phyloP scores from a whole-genome alignment of 1,140 invertebrate genomes.

The Penaeus indicus region DNA sequence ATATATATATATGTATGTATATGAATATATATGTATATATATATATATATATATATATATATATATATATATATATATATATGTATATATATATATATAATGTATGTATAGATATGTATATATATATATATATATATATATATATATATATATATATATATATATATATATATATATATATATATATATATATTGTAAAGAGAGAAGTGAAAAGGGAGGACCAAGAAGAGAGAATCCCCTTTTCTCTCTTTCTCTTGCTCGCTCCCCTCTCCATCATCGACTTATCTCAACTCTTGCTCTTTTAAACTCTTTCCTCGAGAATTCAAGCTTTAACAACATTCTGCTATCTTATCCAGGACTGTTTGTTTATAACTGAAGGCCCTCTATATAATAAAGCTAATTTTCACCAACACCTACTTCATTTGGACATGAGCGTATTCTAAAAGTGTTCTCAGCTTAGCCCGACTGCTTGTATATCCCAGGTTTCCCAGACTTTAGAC shows the following conservation, averaged over 20 bases:
- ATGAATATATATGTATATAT: neutral
- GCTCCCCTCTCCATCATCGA: neutral
- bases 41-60: slow-evolving; percentile 34
- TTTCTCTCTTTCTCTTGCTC: neutral
- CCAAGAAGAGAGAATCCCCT: neutral
- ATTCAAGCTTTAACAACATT: too few species aligned
- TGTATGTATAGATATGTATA: neutral
- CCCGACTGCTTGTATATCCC: too few species aligned
- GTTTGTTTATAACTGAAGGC: too few species aligned
- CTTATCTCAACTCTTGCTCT: too few species aligned
- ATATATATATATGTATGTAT: neutral
- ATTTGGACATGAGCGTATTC: too few species aligned
- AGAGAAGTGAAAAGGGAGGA: neutral
- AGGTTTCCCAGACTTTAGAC: too few species aligned
- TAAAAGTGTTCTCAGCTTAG: too few species aligned
- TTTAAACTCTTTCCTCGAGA: too few species aligned
- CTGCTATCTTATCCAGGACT: too few species aligned
- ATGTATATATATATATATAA: neutral
- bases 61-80: slow-evolving; percentile 30
- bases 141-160: slow-evolving; percentile 32
- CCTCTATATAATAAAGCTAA: too few species aligned
- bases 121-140: neutral
- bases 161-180: slow-evolving; percentile 11
- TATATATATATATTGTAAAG: neutral
- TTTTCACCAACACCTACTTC: too few species aligned